Conservation (phyloP, 2,113 vertebrate genomes). For the Hemibagrus wyckioides region DNA sequence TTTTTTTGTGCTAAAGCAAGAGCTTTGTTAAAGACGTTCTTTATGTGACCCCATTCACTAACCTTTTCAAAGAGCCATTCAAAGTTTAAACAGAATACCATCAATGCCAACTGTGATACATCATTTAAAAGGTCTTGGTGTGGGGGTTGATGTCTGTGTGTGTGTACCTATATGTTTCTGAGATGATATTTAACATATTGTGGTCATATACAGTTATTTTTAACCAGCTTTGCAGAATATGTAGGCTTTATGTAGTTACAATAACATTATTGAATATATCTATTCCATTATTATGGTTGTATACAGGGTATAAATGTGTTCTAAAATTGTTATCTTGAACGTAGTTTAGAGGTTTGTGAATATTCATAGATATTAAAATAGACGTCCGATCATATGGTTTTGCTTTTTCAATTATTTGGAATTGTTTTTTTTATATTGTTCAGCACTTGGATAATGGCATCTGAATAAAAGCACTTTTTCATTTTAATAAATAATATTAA, state of each 20-base stretch:
- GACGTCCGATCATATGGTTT: not conserved
- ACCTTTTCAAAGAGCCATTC: conserved; percentile 7
- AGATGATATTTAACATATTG: not conserved
- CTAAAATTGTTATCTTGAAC: not conserved
- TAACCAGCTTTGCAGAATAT: not conserved
- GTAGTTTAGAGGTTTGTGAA: not conserved
- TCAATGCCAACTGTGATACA: not conserved
- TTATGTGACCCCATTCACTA: not conserved
- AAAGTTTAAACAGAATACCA: conserved; percentile 6
- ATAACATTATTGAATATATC: not conserved
- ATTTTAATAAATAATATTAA: not conserved
- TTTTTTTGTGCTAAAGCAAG: not conserved
- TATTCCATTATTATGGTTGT: conserved; percentile 10
- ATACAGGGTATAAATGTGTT: conserved; percentile 47
- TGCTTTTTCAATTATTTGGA: not conserved
- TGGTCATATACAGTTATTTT: not conserved
- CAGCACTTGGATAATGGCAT: not conserved
- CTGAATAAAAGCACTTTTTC: not conserved
- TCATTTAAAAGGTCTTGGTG: not conserved
- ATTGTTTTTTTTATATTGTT: not conserved
- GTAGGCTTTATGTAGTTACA: not conserved
- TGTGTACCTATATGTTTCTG: not conserved
- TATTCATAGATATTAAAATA: not conserved
- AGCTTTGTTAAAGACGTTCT: conserved; percentile 1
- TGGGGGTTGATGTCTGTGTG: conserved; percentile 12